These are phyloP conservation scores for Nannoperca australis DNA, from an alignment of 2,797 vertebrate genomes.

Conservation along the genomic window DNA sequence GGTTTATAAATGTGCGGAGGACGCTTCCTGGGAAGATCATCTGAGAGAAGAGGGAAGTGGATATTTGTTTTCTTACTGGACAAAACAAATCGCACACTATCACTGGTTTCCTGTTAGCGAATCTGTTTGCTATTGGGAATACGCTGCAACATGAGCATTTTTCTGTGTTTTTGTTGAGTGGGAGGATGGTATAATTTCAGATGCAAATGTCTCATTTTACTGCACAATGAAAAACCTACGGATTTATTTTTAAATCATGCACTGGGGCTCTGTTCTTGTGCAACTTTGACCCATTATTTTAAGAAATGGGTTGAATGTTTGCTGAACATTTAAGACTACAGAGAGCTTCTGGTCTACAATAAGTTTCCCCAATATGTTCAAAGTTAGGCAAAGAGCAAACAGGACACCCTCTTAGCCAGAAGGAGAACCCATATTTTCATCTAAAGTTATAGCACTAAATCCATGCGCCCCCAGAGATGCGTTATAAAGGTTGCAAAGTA, in stretches of 20 bases:
- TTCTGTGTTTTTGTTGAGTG: neutral
- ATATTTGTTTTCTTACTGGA: conserved; percentile 6
- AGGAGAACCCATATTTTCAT: neutral
- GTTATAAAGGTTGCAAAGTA: neutral
- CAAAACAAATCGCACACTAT: conserved; percentile 17
- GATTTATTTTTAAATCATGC: neutral
- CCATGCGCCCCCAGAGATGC: neutral
- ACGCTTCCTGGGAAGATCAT: conserved; percentile 95
- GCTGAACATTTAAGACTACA: neutral
- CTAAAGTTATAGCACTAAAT: neutral
- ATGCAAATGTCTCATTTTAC: neutral
- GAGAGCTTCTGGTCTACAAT: neutral
- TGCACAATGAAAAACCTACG: neutral
- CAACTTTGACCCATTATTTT: neutral
- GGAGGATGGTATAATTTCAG: neutral
- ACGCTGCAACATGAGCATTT: neutral
- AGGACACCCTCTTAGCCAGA: conserved; percentile 38
- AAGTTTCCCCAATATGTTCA: neutral
- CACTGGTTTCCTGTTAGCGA: neutral
- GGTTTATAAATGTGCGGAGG: conserved; percentile 94
- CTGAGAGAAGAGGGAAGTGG: conserved; percentile 72
- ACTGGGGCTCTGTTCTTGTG: neutral
- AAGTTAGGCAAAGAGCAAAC: neutral
- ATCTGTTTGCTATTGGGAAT: conserved; percentile 1
- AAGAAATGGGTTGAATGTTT: neutral